phyloP scores from a whole-genome alignment of 1,140 invertebrate species.

The Halesus radiatus region DNA sequence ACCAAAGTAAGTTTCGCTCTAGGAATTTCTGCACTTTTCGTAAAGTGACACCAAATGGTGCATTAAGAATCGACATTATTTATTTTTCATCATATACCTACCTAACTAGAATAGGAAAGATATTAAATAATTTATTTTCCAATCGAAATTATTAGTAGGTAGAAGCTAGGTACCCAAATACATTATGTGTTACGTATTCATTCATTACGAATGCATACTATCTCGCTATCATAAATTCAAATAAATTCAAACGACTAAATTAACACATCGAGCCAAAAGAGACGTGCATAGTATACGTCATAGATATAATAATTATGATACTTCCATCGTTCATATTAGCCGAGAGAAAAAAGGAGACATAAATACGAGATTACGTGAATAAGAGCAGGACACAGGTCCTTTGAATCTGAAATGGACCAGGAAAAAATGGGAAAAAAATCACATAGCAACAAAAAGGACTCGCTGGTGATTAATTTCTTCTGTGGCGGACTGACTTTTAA shows the following conservation, averaged over 20 bases:
- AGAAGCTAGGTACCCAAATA: too few relatives aligned
- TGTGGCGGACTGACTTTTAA: constrained; percentile 54
- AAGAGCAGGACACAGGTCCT: not conserved
- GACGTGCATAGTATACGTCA: not conserved
- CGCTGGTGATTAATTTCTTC: constrained; percentile 55
- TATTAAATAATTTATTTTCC: too few relatives aligned
- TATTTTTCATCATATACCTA: too few relatives aligned
- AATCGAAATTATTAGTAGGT: too few relatives aligned
- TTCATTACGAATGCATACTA: not conserved
- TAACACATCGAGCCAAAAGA: not conserved
- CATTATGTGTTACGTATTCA: too few relatives aligned
- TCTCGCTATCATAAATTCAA: not conserved
- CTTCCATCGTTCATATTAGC: not conserved
- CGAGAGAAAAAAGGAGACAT: not conserved
- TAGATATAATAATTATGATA: too few relatives aligned
- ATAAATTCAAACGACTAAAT: not conserved
- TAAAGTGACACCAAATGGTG: too few relatives aligned
- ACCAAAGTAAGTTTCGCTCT: too few relatives aligned
- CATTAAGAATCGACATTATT: too few relatives aligned
- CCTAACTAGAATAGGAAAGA: too few relatives aligned
- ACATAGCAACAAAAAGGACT: constrained; percentile 54
- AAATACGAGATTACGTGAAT: not conserved
- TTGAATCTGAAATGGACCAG: not conserved
- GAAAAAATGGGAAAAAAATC: constrained; percentile 45
- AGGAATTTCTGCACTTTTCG: too few relatives aligned